These are phyloP conservation scores for Anguilla japonica DNA, from an alignment of 2,113 vertebrate species.

Conservation along the genomic window DNA sequence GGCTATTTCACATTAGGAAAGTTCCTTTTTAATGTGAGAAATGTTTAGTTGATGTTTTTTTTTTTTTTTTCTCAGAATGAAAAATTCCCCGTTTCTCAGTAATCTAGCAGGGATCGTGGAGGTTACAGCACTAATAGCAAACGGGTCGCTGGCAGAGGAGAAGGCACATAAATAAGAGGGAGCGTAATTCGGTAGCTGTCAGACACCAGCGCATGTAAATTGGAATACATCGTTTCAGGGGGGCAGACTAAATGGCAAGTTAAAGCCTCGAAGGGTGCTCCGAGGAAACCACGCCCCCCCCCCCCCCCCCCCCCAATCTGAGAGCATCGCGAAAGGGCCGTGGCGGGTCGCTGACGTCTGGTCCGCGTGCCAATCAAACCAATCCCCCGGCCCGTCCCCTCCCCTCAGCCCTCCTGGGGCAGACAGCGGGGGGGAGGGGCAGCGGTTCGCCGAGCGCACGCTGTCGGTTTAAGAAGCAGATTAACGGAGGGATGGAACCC, in stretches of 20 bases:
- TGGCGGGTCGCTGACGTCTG: neutral
- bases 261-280: neutral
- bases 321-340: neutral
- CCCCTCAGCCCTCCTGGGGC: neutral
- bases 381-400: neutral
- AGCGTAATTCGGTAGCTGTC: neutral
- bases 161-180: neutral
- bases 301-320: too few relatives aligned
- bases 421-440: neutral
- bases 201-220: conserved; percentile 1
- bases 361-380: neutral
- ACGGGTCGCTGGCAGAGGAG: neutral
- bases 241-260: neutral
- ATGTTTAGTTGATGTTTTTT: neutral
- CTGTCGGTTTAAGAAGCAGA: conserved; percentile 8
- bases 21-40: neutral
- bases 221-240: conserved; percentile 3
- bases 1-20: neutral
- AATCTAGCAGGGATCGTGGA: neutral
- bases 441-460: neutral
- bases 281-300: too few relatives aligned
- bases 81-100: neutral
- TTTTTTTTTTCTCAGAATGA: neutral
- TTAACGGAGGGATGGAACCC: neutral
- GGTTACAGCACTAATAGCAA: neutral